Evolutionary conservation across 2,113 vertebrate species (phyloP).

Genomic region (Prunella fulvescens): DNA sequence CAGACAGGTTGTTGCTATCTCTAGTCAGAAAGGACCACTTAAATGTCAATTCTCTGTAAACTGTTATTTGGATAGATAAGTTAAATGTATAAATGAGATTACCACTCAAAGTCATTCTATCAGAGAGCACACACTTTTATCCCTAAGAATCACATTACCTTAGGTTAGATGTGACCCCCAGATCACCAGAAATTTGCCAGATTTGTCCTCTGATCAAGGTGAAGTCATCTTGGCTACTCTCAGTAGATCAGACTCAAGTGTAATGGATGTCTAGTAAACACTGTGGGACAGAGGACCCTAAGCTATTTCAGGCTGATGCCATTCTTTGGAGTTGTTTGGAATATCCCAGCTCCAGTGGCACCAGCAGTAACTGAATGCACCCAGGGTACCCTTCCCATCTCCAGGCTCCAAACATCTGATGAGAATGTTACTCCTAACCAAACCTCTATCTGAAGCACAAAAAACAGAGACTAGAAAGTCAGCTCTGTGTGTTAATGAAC

Average conservation of each 20-base stretch:
- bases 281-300: accelerated
- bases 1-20: background rate
- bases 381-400: background rate
- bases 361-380: background rate
- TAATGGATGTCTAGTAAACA: background rate
- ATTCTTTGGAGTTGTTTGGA: background rate
- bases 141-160: background rate
- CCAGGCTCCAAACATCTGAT: background rate
- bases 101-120: background rate
- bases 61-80: background rate
- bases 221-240: background rate
- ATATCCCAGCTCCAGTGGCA: background rate
- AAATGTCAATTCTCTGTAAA: background rate
- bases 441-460: background rate
- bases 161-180: background rate
- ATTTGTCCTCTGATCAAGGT: background rate
- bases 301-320: background rate
- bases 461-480: background rate
- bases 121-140: background rate
- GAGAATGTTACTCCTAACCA: background rate
- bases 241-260: background rate
- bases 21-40: background rate
- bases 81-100: background rate
- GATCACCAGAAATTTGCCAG: background rate
- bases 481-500: background rate